Conservation (phyloP, 1,140 invertebrate genomes). For the Glomeris maerens region DNA sequence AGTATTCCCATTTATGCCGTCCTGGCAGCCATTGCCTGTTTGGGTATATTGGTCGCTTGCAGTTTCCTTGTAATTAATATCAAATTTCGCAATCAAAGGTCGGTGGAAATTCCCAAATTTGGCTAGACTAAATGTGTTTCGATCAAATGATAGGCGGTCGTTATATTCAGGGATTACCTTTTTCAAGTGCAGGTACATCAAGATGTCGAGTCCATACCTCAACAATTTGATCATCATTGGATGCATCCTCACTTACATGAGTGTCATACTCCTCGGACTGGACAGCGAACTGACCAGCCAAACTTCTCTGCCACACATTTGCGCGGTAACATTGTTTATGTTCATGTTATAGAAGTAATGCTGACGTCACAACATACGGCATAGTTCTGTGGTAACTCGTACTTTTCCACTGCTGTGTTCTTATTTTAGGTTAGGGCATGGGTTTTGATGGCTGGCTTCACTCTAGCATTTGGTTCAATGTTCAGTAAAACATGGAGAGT, state of each 20-base stretch:
- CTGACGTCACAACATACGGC: not conserved
- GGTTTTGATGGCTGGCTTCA: conserved; percentile 97
- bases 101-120: too few species aligned
- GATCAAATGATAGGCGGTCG: too few species aligned
- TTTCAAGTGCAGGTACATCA: conserved; percentile 67
- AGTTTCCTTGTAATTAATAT: conserved; percentile 94
- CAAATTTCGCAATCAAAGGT: conserved; percentile 89
- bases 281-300: conserved; percentile 78
- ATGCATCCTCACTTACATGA: conserved; percentile 91
- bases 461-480: conserved; percentile 96
- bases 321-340: conserved; percentile 49
- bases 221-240: conserved; percentile 98
- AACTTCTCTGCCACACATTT: conserved; percentile 79
- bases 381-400: not conserved
- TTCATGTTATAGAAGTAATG: not conserved
- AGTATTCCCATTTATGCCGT: conserved; percentile 72
- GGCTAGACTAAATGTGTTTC: too few species aligned
- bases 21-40: conserved; percentile 64
- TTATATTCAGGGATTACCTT: conserved; percentile 10
- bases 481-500: conserved; percentile 99
- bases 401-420: too few species aligned
- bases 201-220: conserved; percentile 97
- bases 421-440: conserved; percentile 68
- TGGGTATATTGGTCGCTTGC: conserved; percentile 78
- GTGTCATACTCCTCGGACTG: conserved; percentile 88